Conservation (phyloP, 2,113 vertebrate genomes). For the Pandion haliaetus region DNA sequence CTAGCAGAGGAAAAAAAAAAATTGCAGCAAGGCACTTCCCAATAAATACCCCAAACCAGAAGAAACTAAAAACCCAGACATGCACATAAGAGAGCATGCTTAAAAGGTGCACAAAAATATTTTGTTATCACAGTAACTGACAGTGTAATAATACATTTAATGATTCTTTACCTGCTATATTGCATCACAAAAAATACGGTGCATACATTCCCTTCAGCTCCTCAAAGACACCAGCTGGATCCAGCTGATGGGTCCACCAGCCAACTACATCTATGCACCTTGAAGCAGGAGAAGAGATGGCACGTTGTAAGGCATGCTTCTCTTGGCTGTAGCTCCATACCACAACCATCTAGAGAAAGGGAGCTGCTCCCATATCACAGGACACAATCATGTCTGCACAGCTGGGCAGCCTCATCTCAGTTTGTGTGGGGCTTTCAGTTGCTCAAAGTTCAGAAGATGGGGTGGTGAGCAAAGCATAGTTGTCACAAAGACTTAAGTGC, state of each 20-base stretch:
- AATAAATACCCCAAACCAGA: too few species aligned
- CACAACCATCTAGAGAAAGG: background rate
- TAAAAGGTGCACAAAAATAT: too few species aligned
- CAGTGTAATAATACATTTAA: too few species aligned
- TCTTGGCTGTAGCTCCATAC: background rate
- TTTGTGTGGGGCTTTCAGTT: background rate
- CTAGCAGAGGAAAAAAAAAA: background rate
- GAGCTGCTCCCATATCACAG: background rate
- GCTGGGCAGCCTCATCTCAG: background rate
- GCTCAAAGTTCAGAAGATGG: background rate
- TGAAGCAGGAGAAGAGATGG: background rate
- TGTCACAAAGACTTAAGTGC: background rate
- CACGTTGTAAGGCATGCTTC: fast-evolving
- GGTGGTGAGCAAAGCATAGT: background rate
- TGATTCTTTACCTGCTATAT: too few species aligned
- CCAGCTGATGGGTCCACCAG: background rate
- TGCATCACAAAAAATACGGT: too few species aligned
- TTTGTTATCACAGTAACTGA: too few species aligned
- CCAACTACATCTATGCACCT: background rate
- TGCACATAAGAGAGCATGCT: too few species aligned
- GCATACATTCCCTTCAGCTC: background rate
- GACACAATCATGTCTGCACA: background rate
- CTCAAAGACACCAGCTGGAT: background rate
- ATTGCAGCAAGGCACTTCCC: background rate
- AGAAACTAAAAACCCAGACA: too few species aligned